Percentiles rank a stretch among this genome's conserved stretches.
These are phyloP conservation scores for Oncorhynchus keta DNA, from an alignment of 2,113 vertebrate genomes.

Conservation along the genomic window DNA sequence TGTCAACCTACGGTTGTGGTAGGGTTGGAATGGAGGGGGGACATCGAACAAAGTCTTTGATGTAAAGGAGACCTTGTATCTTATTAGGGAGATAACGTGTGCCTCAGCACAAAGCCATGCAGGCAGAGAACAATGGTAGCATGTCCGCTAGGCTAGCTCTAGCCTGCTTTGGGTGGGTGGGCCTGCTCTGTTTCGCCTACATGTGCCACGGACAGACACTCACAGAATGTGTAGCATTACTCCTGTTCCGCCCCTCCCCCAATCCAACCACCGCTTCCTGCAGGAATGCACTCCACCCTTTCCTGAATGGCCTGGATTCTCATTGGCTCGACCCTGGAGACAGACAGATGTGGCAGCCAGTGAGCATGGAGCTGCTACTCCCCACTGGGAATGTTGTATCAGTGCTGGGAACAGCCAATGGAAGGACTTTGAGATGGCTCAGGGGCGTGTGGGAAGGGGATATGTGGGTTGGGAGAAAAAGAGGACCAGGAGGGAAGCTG, in stretches of 20 bases:
- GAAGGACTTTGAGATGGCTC: constrained; percentile 30
- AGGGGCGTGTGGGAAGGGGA: constrained; percentile 51
- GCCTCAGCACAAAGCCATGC: constrained; percentile 11
- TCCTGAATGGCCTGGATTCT: constrained; percentile 71
- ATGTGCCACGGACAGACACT: constrained; percentile 54
- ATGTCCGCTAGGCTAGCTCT: constrained; percentile 14
- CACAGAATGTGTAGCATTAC: constrained; percentile 75
- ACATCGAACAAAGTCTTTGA: constrained; percentile 19
- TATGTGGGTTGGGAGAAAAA: constrained; percentile 53
- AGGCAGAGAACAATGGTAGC: constrained; percentile 10
- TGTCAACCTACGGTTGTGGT: constrained; percentile 9
- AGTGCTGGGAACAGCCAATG: constrained; percentile 58
- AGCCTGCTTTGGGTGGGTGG: constrained; percentile 49
- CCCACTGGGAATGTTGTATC: constrained; percentile 49
- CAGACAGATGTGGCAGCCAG: constrained; percentile 50
- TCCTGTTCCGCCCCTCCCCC: constrained; percentile 50
- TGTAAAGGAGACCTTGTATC: constrained; percentile 47
- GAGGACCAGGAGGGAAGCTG: constrained; percentile 33
- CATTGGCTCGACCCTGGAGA: constrained; percentile 53
- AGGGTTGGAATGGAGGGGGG: neutral
- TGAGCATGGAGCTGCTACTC: constrained; percentile 28
- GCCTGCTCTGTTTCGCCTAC: constrained; percentile 47
- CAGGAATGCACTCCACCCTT: constrained; percentile 74
- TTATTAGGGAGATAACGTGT: constrained; percentile 53
- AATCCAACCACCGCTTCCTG: constrained; percentile 57